phyloP scores from a whole-genome alignment of 1,140 invertebrate species.

The Saccostrea cuccullata region DNA sequence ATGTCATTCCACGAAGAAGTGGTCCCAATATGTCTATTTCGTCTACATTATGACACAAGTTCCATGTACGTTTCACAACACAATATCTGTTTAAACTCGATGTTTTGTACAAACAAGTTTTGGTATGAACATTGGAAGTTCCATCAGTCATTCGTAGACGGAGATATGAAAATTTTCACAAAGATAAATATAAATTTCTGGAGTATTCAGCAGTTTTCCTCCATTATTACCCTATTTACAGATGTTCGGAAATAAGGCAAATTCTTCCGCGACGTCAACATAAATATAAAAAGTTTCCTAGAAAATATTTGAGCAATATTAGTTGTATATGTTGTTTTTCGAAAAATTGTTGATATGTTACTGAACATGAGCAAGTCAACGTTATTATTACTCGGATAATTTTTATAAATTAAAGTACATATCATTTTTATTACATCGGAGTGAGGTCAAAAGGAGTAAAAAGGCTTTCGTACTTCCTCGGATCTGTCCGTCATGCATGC shows the following conservation, averaged over 20 bases:
- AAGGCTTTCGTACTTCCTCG: neutral
- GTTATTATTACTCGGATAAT: neutral
- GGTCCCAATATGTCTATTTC: conserved; percentile 35
- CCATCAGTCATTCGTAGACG: conserved; percentile 17
- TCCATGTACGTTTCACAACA: conserved; percentile 37
- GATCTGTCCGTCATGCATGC: neutral
- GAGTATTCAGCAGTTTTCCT: conserved; percentile 42
- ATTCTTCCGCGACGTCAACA: conserved; percentile 41
- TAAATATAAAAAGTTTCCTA: neutral
- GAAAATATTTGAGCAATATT: neutral
- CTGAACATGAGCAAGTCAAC: neutral
- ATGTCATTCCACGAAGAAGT: conserved; percentile 33
- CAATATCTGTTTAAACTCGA: neutral
- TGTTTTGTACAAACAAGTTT: conserved; percentile 8
- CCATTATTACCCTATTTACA: conserved; percentile 46
- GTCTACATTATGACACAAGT: conserved; percentile 27
- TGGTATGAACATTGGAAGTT: conserved; percentile 26
- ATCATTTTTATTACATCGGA: conserved; percentile 8
- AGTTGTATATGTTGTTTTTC: no score
- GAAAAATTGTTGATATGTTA: neutral
- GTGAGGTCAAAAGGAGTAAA: neutral
- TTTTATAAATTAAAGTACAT: neutral
- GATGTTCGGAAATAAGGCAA: conserved; percentile 38
- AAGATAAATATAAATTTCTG: conserved; percentile 31
- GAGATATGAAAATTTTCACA: conserved; percentile 13